A percentile compares a stretch with the other conserved stretches of the same genome.
Evolutionary conservation across 23 tunicate species (phyloP).

Genomic region (Clavelina lepadiformis): DNA sequence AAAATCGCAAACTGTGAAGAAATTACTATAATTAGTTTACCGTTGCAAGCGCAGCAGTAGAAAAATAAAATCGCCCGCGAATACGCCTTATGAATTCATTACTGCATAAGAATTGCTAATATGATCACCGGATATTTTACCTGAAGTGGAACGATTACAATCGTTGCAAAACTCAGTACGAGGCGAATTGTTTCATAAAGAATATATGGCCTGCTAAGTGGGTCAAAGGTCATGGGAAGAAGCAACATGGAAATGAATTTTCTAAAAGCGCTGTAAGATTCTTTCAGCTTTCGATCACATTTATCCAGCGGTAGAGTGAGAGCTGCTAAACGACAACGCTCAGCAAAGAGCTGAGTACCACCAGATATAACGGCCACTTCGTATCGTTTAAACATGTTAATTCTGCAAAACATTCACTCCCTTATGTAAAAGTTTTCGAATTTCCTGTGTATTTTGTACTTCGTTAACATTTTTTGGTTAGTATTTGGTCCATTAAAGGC

Average conservation of each 20-base stretch:
- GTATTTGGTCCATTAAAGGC: too few species aligned
- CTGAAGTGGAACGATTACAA: constrained; percentile 75
- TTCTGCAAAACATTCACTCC: too few species aligned
- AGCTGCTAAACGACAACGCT: too few species aligned
- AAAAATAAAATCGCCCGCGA: not conserved
- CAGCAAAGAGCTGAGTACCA: constrained; percentile 45
- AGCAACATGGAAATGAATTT: constrained; percentile 25
- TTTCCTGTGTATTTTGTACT: too few species aligned
- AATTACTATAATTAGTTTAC: not conserved
- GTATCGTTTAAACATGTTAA: constrained; percentile 46
- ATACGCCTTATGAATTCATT: not conserved
- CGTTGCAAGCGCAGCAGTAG: not conserved
- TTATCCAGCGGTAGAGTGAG: too few species aligned
- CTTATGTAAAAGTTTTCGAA: too few species aligned
- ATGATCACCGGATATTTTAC: constrained; percentile 26
- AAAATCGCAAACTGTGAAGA: constrained; percentile 57
- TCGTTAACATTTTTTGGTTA: too few species aligned
- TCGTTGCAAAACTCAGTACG: constrained; percentile 25
- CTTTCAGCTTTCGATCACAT: too few species aligned
- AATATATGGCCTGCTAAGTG: constrained; percentile 33
- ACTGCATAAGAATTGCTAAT: not conserved
- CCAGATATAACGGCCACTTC: constrained; percentile 33
- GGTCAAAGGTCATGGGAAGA: constrained; percentile 69
- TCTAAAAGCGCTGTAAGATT: constrained; percentile 3
- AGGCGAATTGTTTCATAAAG: constrained; percentile 43